Conservation (phyloP, 2,888 invertebrate genomes). For the Chymomyza procnemis region DNA sequence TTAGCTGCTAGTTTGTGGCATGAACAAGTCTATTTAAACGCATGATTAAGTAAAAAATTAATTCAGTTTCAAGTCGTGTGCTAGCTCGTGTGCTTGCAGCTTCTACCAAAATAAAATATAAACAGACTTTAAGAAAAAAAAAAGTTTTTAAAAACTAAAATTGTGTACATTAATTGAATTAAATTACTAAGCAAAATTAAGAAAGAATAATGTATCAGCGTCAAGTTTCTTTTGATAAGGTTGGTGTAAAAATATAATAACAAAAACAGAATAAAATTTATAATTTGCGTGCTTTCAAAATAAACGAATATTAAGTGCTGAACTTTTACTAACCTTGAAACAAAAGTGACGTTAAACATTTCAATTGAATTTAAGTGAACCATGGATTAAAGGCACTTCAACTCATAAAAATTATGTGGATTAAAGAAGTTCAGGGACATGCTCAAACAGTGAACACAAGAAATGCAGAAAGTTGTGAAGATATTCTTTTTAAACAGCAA, state of each 20-base stretch:
- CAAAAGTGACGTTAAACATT: background rate
- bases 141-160: background rate
- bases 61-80: constrained; percentile 58
- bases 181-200: background rate
- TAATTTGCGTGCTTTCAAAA: background rate
- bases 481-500: background rate
- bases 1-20: constrained; percentile 33
- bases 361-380: background rate
- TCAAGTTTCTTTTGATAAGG: constrained; percentile 76
- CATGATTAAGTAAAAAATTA: constrained; percentile 32
- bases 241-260: constrained; percentile 33
- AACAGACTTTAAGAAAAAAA: background rate
- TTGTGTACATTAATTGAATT: background rate
- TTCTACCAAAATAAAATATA: background rate
- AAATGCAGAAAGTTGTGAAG: constrained; percentile 6
- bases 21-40: constrained; percentile 69
- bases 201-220: constrained; percentile 70
- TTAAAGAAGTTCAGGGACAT: constrained; percentile 26
- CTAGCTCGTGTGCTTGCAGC: constrained; percentile 32
- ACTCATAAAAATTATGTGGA: background rate
- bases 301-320: background rate
- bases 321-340: background rate
- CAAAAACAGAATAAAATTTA: constrained; percentile 3
- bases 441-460: constrained; percentile 11
- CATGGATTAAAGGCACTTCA: background rate